Evolutionary conservation across 2,797 vertebrate genomes (phyloP).

Genomic region (Aplochiton taeniatus): DNA sequence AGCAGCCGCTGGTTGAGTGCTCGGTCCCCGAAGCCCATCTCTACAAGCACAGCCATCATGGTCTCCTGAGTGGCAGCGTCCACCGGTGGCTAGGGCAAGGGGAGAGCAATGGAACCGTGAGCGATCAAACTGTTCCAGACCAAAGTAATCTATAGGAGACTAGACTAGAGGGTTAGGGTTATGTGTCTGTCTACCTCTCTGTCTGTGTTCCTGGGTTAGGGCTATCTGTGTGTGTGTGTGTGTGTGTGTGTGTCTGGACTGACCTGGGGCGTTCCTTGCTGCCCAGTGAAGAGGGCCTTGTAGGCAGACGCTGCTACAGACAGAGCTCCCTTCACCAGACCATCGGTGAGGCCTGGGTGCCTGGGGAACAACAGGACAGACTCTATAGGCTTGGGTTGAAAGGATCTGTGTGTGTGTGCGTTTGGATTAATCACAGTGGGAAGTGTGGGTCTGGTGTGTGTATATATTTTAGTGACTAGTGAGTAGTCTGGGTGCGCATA

Average conservation of each 20-base stretch:
- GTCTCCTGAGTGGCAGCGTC: constrained; percentile 83
- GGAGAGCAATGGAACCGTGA: not conserved
- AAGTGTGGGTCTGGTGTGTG: too few relatives aligned
- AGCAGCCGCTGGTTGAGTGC: constrained; percentile 85
- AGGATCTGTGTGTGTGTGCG: too few relatives aligned
- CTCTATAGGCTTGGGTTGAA: too few relatives aligned
- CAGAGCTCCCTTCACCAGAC: constrained; percentile 89
- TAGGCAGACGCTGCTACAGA: constrained; percentile 93
- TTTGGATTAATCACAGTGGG: too few relatives aligned
- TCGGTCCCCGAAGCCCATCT: constrained; percentile 95
- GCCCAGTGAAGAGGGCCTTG: constrained; percentile 91
- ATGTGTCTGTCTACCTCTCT: too few relatives aligned
- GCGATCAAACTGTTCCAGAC: too few relatives aligned
- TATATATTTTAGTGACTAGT: too few relatives aligned
- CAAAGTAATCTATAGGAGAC: too few relatives aligned
- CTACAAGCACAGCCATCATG: constrained; percentile 87
- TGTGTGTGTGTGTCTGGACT: constrained; percentile 7
- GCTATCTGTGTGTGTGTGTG: too few relatives aligned
- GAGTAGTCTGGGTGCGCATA: too few relatives aligned
- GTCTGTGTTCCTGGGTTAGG: too few relatives aligned
- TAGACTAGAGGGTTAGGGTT: not conserved
- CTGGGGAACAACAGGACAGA: constrained; percentile 42
- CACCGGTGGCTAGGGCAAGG: constrained; percentile 64
- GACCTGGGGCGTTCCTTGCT: constrained; percentile 82
- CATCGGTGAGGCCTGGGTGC: constrained; percentile 83